Percentiles rank a stretch among this genome's conserved stretches.
Evolutionary conservation across 2,113 vertebrate genomes (phyloP).

Genomic region (Cervus canadensis): DNA sequence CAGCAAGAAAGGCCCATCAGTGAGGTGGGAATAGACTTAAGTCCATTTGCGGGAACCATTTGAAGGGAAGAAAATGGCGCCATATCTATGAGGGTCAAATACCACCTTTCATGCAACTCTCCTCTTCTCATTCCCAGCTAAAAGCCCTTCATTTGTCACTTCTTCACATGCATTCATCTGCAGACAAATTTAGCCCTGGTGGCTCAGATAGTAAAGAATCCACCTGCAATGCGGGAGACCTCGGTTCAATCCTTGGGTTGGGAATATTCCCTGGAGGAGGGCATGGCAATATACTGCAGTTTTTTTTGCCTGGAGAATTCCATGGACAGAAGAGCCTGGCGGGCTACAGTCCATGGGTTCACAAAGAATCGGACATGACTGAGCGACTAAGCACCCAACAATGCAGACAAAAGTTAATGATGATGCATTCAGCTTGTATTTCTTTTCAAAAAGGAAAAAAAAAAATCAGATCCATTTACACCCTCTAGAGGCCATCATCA

Average conservation of each 20-base stretch:
- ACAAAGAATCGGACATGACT: not conserved
- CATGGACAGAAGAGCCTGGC: not conserved
- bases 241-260: not conserved
- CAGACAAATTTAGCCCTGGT: not conserved
- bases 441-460: not conserved
- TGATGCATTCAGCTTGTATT: not conserved
- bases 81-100: not conserved
- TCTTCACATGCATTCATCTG: not conserved
- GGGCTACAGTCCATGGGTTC: not conserved
- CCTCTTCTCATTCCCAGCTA: not conserved
- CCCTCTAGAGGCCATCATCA: not conserved
- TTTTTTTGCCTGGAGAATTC: not conserved
- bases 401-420: not conserved
- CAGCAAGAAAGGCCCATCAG: not conserved
- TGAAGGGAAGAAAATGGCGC: not conserved
- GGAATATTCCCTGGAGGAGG: not conserved
- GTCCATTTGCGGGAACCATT: not conserved
- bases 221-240: not conserved
- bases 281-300: not conserved
- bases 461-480: not conserved
- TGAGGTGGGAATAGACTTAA: not conserved
- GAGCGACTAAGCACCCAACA: not conserved
- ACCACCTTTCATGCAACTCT: constrained; percentile 6
- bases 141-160: not conserved
- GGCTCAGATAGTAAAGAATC: not conserved